Base-by-base conservation (phyloP, 2,797 vertebrate genomes). In the Clarias fuscus region DNA sequence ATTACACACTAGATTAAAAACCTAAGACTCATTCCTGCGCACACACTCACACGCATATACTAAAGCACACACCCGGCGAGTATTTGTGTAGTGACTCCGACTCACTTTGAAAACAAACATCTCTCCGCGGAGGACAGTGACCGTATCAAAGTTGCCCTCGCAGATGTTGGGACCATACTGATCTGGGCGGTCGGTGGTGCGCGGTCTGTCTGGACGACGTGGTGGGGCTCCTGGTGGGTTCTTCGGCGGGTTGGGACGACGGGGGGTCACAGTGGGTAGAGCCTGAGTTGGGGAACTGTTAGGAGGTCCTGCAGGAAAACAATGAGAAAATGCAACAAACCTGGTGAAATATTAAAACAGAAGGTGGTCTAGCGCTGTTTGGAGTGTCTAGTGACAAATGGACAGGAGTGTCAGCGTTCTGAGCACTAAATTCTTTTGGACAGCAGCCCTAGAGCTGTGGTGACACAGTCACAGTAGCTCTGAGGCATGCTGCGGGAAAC, bases 61-160 rank as follows among this genome's bases (percentile, higher is more conserved):
- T 0, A 17, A 83, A 71, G 22, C 70, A 75, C 27, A 84, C 67
- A 83, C 11, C 30, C 37, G 27, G 15, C 33, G 27, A 56, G 11
- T 30, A 68, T 68, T 68, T 30, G 27, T 82, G 17, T 22, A 30
- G 67, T 30, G n/a, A 56, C 27, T 56, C 27, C 1, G 27, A 20
- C 87, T 92, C 91, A 98, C 98, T 97, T 99, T 99, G 90, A 99
- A 99, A 56, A 99, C 97, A 87, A 99, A 99, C 98, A 99, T 99
- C 91, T 99, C 98, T 90, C 98, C 98, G 2, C 98, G 95, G 81
- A 99, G 96, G 94, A 99, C 94, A 0, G 97, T 96, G 84, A 99
- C 97, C 0, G 97, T 96, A 93, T 99, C 98, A 0, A 99, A 99
- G 95, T 99, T 96, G 33, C 98, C 98, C 0, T 99, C 97, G 0